A percentile compares a stretch with the other conserved stretches of the same genome.
These are phyloP conservation scores for Chlorodrepanis virens DNA, from an alignment of 2,113 vertebrate genomes.

Conservation along the genomic window DNA sequence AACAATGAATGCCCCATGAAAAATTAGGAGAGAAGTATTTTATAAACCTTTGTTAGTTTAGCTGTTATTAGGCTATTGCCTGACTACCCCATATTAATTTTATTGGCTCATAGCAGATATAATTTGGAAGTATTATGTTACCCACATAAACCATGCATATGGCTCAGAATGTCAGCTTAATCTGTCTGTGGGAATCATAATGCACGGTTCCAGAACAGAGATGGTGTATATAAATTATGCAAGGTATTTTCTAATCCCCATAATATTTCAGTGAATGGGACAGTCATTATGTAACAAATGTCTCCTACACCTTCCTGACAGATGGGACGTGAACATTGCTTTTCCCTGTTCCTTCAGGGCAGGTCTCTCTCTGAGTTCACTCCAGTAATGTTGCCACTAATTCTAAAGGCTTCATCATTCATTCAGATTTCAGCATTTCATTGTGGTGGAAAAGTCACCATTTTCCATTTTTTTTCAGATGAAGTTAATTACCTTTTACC, in stretches of 20 bases:
- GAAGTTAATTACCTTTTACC: slow-evolving; percentile 50
- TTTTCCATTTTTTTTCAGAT: slow-evolving; percentile 12
- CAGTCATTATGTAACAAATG: slow-evolving; percentile 51
- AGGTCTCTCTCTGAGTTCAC: slow-evolving; percentile 35
- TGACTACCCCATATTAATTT: slow-evolving; percentile 25
- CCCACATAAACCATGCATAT: slow-evolving; percentile 9
- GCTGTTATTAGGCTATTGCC: slow-evolving; percentile 31
- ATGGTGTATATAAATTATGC: slow-evolving; percentile 57
- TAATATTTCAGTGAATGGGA: slow-evolving; percentile 58
- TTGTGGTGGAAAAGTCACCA: slow-evolving; percentile 18
- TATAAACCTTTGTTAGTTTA: slow-evolving; percentile 54
- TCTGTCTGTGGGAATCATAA: slow-evolving; percentile 30
- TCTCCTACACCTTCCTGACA: slow-evolving; percentile 55
- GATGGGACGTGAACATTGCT: slow-evolving; percentile 34
- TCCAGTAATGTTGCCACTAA: slow-evolving; percentile 14
- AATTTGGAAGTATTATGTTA: slow-evolving; percentile 53
- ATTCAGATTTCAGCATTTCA: slow-evolving; percentile 51
- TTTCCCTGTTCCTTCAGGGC: slow-evolving; percentile 53
- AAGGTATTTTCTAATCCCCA: slow-evolving; percentile 56
- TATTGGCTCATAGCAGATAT: slow-evolving; percentile 34
- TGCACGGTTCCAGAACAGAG: slow-evolving; percentile 13
- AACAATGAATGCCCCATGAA: background rate
- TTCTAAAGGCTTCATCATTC: slow-evolving; percentile 51
- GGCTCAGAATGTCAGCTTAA: background rate
- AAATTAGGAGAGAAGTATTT: slow-evolving; percentile 53